Conservation (phyloP, 2,888 invertebrate genomes). For the Chironomus riparius region DNA sequence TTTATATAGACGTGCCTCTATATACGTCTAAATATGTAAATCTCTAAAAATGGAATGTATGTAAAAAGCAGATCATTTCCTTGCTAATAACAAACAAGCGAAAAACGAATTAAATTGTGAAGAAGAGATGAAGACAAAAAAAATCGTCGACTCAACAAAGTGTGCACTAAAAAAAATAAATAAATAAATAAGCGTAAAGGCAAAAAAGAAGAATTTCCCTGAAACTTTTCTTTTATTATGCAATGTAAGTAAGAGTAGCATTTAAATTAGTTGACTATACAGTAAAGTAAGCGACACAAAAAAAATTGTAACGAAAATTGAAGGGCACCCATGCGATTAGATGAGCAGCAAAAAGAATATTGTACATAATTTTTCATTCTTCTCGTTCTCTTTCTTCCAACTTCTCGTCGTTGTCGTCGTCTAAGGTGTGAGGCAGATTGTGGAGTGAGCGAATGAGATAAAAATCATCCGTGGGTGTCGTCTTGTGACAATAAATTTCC, state of each 20-base stretch:
- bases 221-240: conserved; percentile 7
- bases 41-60: neutral
- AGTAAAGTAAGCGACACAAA: neutral
- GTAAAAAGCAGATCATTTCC: too few species aligned
- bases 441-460: too few species aligned
- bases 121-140: neutral
- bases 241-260: neutral
- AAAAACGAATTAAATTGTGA: neutral
- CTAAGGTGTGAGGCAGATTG: too few species aligned
- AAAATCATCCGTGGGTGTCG: neutral
- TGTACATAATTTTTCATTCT: neutral
- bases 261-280: conserved; percentile 15
- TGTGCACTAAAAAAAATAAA: neutral
- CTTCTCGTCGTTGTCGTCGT: neutral
- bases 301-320: neutral
- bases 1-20: neutral
- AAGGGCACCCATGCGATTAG: conserved; percentile 27
- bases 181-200: neutral
- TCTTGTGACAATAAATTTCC: neutral
- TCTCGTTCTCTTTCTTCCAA: neutral
- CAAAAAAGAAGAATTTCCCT: neutral
- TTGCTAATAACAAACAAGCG: too few species aligned
- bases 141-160: neutral
- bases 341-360: neutral
- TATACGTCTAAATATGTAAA: neutral